Evolutionary conservation across 2,797 vertebrate species (phyloP), one percentile per base, ranked within the genome.

Genomic region (Notoglanidium macrostoma): DNA sequence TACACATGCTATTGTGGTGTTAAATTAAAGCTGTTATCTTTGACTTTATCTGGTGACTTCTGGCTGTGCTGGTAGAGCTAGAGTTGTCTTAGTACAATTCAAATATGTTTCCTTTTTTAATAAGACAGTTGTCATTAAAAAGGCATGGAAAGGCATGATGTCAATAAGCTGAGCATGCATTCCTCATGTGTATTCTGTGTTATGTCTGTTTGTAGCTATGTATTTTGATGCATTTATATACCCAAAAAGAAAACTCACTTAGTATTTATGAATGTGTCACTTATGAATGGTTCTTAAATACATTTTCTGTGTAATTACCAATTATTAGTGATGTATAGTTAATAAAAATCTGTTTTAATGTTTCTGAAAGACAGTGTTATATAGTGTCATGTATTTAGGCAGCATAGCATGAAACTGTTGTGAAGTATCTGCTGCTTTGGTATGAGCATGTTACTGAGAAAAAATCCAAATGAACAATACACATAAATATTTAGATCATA

Each of bases 1-100:
- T 84, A 40, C 29, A 61, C 17, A 59, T 59, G 3, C 54, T 76
- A 29, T 76, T 85, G 51, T 85, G 70, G 40, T 67, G n/a, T 21
- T 44, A 51, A 51, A n/a, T 80, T 80, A 59, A 57, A 80, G 55
- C 11, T 46, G 59, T 17, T 82, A 49, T 65, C 26, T 44, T 44
- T 73, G 46, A 72, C 35, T 35, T 35, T 35, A 35, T 35, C 35
- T 35, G 35, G 35, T 35, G 35, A 35, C 35, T 35, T 35, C 35
- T 35, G 35, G 21, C 51, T 85, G 54, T 72, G 32, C n/a, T 85
- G 10, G 12, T 46, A 46, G 40, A 46, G 40, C 59, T 11, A 1
- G 40, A 65, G 35, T 82, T 65, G 26, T 46, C 55, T 61, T 80
- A 14, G 55, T 80, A 59, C 23, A 80, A 35, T 80, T 59, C 5